These are phyloP conservation scores for Agrilus cyanescens DNA, from an alignment of 2,888 invertebrate species.

Conservation along the genomic window DNA sequence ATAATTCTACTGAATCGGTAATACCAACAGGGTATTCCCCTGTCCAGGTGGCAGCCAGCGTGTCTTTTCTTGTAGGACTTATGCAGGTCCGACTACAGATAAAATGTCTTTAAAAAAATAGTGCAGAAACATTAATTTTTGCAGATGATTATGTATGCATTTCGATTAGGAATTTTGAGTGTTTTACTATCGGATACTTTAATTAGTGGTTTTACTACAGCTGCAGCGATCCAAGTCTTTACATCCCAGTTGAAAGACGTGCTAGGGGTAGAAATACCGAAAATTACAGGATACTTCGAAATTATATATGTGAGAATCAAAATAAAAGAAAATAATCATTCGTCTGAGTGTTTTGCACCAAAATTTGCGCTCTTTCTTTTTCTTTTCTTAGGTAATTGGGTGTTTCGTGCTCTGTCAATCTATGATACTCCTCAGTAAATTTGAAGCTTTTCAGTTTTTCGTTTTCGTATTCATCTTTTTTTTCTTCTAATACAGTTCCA, in stretches of 20 bases:
- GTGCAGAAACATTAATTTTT: conserved; percentile 13
- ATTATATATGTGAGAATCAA: conserved; percentile 41
- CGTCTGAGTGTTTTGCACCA: no score
- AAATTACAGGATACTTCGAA: conserved; percentile 48
- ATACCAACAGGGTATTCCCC: conserved; percentile 30
- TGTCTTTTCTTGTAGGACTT: conserved; percentile 63
- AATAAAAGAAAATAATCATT: no score
- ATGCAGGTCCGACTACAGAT: conserved; percentile 49
- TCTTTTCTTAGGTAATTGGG: no score
- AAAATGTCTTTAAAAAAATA: conserved; percentile 6
- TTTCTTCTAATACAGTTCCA: no score
- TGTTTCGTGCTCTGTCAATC: no score
- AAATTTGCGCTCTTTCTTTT: no score
- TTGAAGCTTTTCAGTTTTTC: no score
- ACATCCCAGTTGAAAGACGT: conserved; percentile 53
- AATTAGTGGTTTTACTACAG: conserved; percentile 62
- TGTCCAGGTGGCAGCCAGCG: conserved; percentile 60
- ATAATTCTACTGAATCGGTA: conserved; percentile 12
- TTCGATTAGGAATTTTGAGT: conserved; percentile 48
- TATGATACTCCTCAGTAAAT: no score
- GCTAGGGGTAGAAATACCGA: conserved; percentile 43
- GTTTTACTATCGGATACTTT: conserved; percentile 52
- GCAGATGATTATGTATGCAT: conserved; percentile 50
- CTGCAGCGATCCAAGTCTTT: conserved; percentile 58
- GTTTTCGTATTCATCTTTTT: no score